phyloP scores from a whole-genome alignment of 2,888 invertebrate species.

The Oligia fasciuncula region DNA sequence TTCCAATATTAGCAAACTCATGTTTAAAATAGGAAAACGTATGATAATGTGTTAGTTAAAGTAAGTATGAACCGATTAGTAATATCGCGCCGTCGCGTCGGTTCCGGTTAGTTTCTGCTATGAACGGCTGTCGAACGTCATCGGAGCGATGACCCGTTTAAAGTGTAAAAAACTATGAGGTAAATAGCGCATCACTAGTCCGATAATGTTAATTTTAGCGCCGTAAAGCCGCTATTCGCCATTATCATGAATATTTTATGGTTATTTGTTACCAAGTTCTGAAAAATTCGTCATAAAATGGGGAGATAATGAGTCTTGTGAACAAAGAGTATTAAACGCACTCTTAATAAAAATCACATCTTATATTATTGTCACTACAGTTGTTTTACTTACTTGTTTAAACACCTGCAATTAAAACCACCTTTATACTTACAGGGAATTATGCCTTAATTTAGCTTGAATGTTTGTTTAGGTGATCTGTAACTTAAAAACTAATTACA shows the following conservation, averaged over 20 bases:
- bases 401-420: background rate
- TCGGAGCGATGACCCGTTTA: conserved; percentile 56
- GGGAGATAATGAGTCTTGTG: conserved; percentile 8
- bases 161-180: conserved; percentile 45
- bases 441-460: background rate
- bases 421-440: background rate
- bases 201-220: conserved; percentile 39
- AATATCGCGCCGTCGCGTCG: conserved; percentile 24
- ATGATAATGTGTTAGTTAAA: conserved; percentile 13
- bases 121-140: conserved; percentile 46
- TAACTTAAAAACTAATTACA: background rate
- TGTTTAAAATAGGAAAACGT: background rate
- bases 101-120: conserved; percentile 52
- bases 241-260: conserved; percentile 30
- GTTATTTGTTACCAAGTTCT: conserved; percentile 21
- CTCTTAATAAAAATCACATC: background rate
- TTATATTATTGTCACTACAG: background rate
- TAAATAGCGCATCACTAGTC: conserved; percentile 40
- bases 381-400: background rate
- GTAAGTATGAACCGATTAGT: conserved; percentile 14
- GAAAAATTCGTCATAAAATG: conserved; percentile 2
- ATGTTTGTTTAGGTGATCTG: conserved; percentile 3
- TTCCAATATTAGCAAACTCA: background rate
- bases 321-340: conserved; percentile 8
- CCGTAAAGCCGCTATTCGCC: conserved; percentile 27